These are phyloP conservation scores for Tiliacea citrago DNA, from an alignment of 2,888 invertebrate species.

Conservation along the genomic window DNA sequence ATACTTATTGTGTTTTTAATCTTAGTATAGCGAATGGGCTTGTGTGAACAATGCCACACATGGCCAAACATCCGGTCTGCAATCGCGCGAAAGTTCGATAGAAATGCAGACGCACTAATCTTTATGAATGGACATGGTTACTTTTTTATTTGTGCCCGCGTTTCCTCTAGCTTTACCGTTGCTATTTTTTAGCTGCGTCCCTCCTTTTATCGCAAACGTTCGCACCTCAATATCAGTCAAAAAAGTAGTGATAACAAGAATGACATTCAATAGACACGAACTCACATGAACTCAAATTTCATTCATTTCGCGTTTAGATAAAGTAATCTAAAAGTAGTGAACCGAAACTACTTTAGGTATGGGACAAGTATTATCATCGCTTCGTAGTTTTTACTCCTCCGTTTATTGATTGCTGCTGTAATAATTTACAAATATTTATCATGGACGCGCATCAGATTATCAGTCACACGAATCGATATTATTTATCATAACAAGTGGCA, in stretches of 20 bases:
- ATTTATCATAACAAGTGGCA: conserved; percentile 54
- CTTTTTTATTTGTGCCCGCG: conserved; percentile 67
- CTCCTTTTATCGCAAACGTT: conserved; percentile 10
- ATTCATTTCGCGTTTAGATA: conserved; percentile 2
- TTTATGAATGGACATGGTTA: conserved; percentile 77
- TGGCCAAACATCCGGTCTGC: conserved; percentile 86
- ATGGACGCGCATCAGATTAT: conserved; percentile 33
- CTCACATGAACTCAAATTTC: conserved; percentile 15
- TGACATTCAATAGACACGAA: conserved; percentile 27
- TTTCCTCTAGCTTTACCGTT: conserved; percentile 57
- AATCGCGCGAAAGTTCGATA: conserved; percentile 83
- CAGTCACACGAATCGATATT: conserved; percentile 52
- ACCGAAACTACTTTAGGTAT: conserved; percentile 8
- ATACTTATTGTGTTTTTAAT: conserved; percentile 66
- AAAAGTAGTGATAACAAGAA: conserved; percentile 21
- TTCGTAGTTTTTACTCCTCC: conserved; percentile 10
- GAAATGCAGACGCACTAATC: conserved; percentile 76
- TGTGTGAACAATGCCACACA: conserved; percentile 84
- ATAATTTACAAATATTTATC: conserved; percentile 42
- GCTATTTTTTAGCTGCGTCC: conserved; percentile 15
- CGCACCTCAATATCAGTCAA: conserved; percentile 11
- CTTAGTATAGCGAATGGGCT: conserved; percentile 70
- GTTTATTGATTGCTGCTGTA: conserved; percentile 19
- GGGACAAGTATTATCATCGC: conserved; percentile 14
- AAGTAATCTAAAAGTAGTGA: conserved; percentile 19